Percentiles rank a stretch among this genome's conserved stretches.
These are phyloP conservation scores for Epinephelus lanceolatus DNA, from an alignment of 2,113 vertebrate genomes.

Conservation along the genomic window DNA sequence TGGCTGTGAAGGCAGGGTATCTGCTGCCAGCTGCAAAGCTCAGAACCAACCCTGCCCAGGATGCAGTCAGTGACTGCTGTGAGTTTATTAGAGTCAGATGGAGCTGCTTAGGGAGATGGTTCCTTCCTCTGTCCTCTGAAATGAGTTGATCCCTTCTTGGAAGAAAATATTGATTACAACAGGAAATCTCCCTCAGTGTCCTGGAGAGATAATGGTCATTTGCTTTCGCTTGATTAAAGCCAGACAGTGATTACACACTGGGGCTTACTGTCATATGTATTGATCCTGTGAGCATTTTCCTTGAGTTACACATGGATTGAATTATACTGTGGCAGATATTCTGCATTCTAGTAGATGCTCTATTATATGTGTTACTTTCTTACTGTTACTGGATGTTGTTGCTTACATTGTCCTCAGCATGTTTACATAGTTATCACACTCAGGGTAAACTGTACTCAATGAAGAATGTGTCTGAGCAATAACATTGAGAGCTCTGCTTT, in stretches of 20 bases:
- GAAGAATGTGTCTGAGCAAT: not conserved
- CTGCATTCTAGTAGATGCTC: not conserved
- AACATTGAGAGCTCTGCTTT: not conserved
- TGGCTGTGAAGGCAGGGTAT: no score
- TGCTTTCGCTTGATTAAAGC: not conserved
- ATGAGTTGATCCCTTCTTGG: not conserved
- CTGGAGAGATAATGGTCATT: not conserved
- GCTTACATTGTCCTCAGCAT: not conserved
- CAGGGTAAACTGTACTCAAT: not conserved
- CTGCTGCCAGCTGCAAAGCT: not conserved
- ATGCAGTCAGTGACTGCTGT: not conserved
- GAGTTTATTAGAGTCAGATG: not conserved
- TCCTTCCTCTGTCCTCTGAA: not conserved
- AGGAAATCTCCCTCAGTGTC: not conserved
- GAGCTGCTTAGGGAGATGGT: not conserved
- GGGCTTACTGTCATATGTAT: not conserved
- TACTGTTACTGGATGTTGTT: not conserved
- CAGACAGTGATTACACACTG: not conserved
- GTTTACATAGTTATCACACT: not conserved
- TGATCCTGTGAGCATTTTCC: not conserved
- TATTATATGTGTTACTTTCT: not conserved
- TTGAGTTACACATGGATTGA: not conserved
- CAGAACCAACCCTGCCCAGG: not conserved
- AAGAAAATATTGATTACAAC: constrained; percentile 3
- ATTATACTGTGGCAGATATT: not conserved